These are phyloP conservation scores for Sinonovacula constricta DNA, from an alignment of 1,140 invertebrate genomes.

Conservation along the genomic window DNA sequence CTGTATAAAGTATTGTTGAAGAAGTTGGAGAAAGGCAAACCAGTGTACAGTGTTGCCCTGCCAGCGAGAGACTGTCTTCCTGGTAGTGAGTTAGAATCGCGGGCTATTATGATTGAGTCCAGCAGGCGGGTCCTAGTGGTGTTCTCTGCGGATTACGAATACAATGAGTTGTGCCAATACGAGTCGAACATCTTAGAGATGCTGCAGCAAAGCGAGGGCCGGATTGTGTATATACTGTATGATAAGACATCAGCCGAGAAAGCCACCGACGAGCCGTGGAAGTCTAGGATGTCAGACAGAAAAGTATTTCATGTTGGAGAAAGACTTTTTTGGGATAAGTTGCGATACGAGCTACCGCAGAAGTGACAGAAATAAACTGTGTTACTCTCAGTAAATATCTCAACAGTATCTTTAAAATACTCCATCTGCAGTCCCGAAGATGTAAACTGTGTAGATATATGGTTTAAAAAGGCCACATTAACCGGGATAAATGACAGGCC, in stretches of 20 bases:
- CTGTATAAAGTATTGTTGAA: constrained; percentile 50
- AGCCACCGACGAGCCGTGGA: constrained; percentile 52
- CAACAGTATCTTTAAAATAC: no score
- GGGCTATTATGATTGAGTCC: constrained; percentile 43
- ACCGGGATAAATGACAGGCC: no score
- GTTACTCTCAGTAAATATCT: no score
- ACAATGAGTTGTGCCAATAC: constrained; percentile 47
- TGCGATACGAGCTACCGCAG: constrained; percentile 59
- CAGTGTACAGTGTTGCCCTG: constrained; percentile 51
- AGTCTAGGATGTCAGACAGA: constrained; percentile 50
- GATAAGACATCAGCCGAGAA: constrained; percentile 41
- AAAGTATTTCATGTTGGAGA: constrained; percentile 51
- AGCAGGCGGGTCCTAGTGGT: constrained; percentile 51
- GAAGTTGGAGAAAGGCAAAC: constrained; percentile 53
- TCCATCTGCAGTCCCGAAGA: no score
- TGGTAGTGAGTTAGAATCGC: constrained; percentile 33
- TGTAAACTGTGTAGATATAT: no score
- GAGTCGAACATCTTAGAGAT: constrained; percentile 53
- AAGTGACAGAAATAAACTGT: no score
- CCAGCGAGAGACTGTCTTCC: constrained; percentile 27
- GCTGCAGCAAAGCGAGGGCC: constrained; percentile 51
- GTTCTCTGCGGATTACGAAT: constrained; percentile 46
- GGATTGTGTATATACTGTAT: constrained; percentile 58
- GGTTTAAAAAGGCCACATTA: no score
- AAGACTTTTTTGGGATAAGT: constrained; percentile 59